A percentile compares a stretch with the other conserved stretches of the same genome.
Evolutionary conservation across 92 coral and sea anemone genomes (phyloP).

Genomic region (Porites lobata): DNA sequence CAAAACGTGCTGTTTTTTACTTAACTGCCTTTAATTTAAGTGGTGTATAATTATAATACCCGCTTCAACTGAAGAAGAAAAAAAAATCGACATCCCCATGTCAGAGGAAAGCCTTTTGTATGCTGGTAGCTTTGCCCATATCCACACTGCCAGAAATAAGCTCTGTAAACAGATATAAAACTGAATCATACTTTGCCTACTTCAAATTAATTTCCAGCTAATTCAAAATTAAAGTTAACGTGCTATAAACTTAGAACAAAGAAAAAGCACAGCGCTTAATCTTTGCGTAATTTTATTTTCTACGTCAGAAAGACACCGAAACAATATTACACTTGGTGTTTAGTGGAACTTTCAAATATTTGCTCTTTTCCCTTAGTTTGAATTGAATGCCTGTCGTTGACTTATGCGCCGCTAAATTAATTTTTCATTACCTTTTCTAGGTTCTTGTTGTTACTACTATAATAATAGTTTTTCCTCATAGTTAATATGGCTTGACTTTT

Average conservation of each 20-base stretch:
- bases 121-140: not conserved
- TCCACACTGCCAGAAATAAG: not conserved
- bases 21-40: constrained; percentile 9
- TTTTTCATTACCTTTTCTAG: constrained; percentile 11
- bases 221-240: constrained; percentile 22
- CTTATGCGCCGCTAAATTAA: constrained; percentile 6
- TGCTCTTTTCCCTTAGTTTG: constrained; percentile 7
- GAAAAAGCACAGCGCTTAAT: constrained; percentile 14
- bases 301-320: constrained; percentile 13
- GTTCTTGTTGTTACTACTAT: constrained; percentile 1
- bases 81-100: not conserved
- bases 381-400: constrained; percentile 9
- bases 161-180: constrained; percentile 11
- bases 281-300: not conserved
- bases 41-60: constrained; percentile 7
- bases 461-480: not conserved
- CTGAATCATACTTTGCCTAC: not conserved
- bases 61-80: not conserved
- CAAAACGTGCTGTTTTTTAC: not conserved
- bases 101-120: not conserved
- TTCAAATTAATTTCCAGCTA: not conserved
- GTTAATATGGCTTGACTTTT: not conserved
- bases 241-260: constrained; percentile 13
- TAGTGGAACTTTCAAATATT: constrained; percentile 16
- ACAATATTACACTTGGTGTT: constrained; percentile 1